Evolutionary conservation across 1,140 invertebrate species (phyloP), one percentile per base, ranked within the genome.

Genomic region (Planococcus citri): DNA sequence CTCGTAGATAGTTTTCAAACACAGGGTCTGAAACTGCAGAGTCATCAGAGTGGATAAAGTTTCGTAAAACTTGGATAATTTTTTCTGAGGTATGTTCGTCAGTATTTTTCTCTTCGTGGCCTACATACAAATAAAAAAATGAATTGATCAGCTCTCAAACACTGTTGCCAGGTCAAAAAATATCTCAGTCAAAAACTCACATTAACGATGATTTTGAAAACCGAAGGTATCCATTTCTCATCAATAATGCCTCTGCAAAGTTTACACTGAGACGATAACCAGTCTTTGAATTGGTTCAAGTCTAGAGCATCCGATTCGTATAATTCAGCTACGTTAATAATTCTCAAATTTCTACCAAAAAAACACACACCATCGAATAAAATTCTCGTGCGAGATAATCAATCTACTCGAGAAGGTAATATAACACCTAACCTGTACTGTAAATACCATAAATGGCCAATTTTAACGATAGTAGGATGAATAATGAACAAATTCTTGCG

Each of bases 31-130:
- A 24, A 95, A 78, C 74, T 94, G 89, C 73, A 86, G 86, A 3
- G 90, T 89, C 92, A 95, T 95, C 22, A 95, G 80, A n/a, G 87
- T 86, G 8, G 89, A 87, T 1, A 94, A 83, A 74, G 89, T 91
- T 75, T 92, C 88, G 75, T 90, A 94, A 79, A 94, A 93, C 68
- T 84, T 83, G 74, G 84, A 84, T 74, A 89, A 83, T 75, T 84
- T 82, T 9, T 80, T 82, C 41, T 81, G 82, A 71, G 87, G 83
- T 61, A 86, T 82, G 9, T 84, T 81, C 70, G 85, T 83, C 8
- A 90, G 89, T 70, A 94, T 9, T 25, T 27, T 24, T 25, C 24
- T 64, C 20, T 86, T 86, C 10, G 20, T 64, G 60, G 60, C 60
- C 60, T 64, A 20, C 10, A 17, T 9, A n/a, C 2, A 51, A 51